Evolutionary conservation across 1,140 invertebrate species (phyloP), one percentile per base, ranked within the genome.

Genomic region (Platyura marginata): DNA sequence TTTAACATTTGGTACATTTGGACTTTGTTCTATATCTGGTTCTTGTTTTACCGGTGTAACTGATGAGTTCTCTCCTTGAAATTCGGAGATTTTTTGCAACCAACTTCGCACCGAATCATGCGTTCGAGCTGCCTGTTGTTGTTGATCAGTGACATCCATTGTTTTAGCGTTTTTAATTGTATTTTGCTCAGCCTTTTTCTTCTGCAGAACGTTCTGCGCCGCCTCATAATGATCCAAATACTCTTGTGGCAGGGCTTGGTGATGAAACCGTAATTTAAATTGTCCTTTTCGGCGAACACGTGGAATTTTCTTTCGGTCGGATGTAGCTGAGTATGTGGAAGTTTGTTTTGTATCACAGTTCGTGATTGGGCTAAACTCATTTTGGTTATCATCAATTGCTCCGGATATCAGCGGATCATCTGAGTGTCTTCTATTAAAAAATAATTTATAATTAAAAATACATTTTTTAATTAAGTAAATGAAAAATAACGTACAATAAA

Each of bases 221-320:
- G 79, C 75, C 54, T 81, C 79, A 61, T 81, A 84, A 51, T 83
- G 80, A 50, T 80, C 77, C 23, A 82, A 63, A 49, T 84, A 85
- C 50, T 82, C 80, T 2, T 79, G 75, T 0, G 81, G 81, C 33
- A 85, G 55, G 0, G 81, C 80, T 55, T 84, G 80, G 50, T 85
- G 81, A 49, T 86, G 81, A 51, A 85, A 85, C 50, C 83, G 81
- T 8, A 85, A 61, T 53, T 84, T 84, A 68, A 80, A 77, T 46
- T 77, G 61, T 33, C 74, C 71, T 57, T 75, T 77, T 52, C 73
- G 69, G 16, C 74, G 19, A 21, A 15, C 16, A n/a, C 38, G 38
- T 21, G 20, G 4, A 8, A 19, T 2, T 23, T 40, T 40, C 16
- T 40, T 40, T n/a, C 23, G 10, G 4, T 13, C 10, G 16, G 36